Percentiles rank a stretch among this genome's conserved stretches.
phyloP scores from a whole-genome alignment of 2,113 vertebrate species.

The Pseudonaja textilis region DNA sequence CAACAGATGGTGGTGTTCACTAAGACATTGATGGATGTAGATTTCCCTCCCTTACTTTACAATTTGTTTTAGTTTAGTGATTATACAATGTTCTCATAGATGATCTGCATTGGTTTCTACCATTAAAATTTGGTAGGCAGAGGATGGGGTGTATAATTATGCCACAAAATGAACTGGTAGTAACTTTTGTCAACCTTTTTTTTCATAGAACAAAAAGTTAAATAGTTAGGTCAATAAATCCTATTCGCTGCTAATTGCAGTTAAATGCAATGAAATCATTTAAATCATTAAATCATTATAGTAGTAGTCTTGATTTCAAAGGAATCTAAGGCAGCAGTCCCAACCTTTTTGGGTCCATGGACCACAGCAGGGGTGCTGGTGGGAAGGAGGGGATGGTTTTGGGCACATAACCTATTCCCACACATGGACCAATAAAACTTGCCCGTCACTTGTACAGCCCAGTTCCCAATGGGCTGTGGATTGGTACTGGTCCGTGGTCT shows the following conservation, averaged over 20 bases:
- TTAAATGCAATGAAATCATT: background rate
- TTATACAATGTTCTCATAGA: too few relatives aligned
- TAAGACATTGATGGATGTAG: background rate
- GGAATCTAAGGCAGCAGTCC: background rate
- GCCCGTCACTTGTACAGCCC: background rate
- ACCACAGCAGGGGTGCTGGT: background rate
- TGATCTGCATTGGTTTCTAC: background rate
- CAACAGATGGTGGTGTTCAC: background rate
- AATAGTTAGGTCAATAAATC: background rate
- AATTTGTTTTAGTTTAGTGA: background rate
- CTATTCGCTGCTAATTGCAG: background rate
- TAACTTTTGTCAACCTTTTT: background rate
- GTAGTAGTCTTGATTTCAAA: background rate
- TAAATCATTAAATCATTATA: background rate
- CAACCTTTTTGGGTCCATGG: background rate
- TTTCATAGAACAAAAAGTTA: background rate
- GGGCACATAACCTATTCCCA: too few relatives aligned
- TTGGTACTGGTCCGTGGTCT: background rate
- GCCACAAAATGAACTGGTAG: background rate
- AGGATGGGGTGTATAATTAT: too few relatives aligned
- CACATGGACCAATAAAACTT: background rate
- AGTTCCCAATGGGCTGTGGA: background rate
- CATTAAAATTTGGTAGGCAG: background rate
- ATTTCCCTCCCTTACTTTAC: background rate
- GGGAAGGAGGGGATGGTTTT: background rate